phyloP scores from a whole-genome alignment of 2,888 invertebrate genomes.

The Sthenelais limicola region DNA sequence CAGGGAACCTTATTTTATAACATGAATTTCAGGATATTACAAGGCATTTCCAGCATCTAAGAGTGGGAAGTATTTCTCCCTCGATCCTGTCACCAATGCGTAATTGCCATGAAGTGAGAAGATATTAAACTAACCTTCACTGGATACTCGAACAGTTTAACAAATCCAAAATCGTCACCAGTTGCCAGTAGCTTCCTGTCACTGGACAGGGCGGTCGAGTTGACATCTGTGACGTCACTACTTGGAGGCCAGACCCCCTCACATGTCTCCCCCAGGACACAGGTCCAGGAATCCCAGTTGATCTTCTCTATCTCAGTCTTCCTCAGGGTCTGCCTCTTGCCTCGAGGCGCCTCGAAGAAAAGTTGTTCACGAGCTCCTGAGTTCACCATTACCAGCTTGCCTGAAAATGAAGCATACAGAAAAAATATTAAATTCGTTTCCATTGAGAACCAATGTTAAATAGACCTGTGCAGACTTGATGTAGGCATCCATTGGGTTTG shows the following conservation, averaged over 20 bases:
- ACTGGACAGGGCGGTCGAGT: conserved; percentile 67
- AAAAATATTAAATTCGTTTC: too few species aligned
- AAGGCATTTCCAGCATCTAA: too few species aligned
- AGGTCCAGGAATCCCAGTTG: conserved; percentile 72
- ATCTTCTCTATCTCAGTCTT: conserved; percentile 68
- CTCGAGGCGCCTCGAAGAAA: conserved; percentile 73
- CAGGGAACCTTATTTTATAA: too few species aligned
- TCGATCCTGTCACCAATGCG: too few species aligned
- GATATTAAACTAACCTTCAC: conserved; percentile 63
- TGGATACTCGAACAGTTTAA: conserved; percentile 73
- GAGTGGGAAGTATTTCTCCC: too few species aligned
- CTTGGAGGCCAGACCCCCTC: conserved; percentile 73
- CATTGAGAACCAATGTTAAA: too few species aligned
- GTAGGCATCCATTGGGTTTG: too few species aligned
- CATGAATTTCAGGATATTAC: too few species aligned
- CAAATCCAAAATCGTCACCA: conserved; percentile 73
- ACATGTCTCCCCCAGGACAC: conserved; percentile 70
- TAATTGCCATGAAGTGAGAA: too few species aligned
- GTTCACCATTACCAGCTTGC: conserved; percentile 70
- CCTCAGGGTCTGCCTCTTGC: conserved; percentile 68
- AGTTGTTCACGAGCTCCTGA: conserved; percentile 72
- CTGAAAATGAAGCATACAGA: too few species aligned
- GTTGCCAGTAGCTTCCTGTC: conserved; percentile 70
- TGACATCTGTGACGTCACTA: conserved; percentile 73
- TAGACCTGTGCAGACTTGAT: too few species aligned